A percentile compares a stretch with the other conserved stretches of the same genome.
Conservation (phyloP, 2,113 vertebrate genomes). For the Grus americana region DNA sequence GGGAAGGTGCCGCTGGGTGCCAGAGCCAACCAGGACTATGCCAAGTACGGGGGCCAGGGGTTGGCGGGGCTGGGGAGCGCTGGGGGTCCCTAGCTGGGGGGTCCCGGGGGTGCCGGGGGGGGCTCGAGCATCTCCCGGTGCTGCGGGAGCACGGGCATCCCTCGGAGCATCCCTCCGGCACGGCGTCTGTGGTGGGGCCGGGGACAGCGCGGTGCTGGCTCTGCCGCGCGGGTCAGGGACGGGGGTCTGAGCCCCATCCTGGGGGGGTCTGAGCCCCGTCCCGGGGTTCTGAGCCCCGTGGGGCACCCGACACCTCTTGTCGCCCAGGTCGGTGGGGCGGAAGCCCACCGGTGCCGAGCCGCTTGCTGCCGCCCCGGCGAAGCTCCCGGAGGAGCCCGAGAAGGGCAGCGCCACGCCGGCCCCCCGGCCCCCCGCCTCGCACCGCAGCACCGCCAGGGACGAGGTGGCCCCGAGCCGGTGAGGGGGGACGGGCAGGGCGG, state of each 20-base stretch:
- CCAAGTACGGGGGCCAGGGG: conserved; percentile 73
- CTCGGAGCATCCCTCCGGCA: neutral
- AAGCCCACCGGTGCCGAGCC: conserved; percentile 72
- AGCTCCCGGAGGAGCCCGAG: conserved; percentile 86
- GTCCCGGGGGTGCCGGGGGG: neutral
- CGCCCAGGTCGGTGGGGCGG: conserved; percentile 75
- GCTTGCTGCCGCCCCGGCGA: conserved; percentile 54
- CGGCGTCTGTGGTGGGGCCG: too few species aligned
- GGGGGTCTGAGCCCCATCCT: neutral
- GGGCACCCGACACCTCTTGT: neutral
- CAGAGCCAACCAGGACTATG: conserved; percentile 81
- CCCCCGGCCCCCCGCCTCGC: conserved; percentile 65
- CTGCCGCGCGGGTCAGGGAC: fast-evolving
- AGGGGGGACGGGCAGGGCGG: neutral
- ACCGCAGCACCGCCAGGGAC: conserved; percentile 71
- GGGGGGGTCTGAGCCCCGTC: too few species aligned
- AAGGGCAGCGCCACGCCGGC: conserved; percentile 47
- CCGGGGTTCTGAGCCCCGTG: neutral
- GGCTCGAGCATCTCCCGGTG: too few species aligned
- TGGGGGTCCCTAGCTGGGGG: neutral
- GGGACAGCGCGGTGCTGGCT: neutral
- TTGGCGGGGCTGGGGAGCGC: neutral
- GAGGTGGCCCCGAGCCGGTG: conserved; percentile 81
- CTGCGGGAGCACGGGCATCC: too few species aligned
- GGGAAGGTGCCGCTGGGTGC: conserved; percentile 76